Percentiles rank a stretch among this genome's conserved stretches.
phyloP scores from a whole-genome alignment of 92 coral and sea anemone species.

The Isaurus tuberculatus region DNA sequence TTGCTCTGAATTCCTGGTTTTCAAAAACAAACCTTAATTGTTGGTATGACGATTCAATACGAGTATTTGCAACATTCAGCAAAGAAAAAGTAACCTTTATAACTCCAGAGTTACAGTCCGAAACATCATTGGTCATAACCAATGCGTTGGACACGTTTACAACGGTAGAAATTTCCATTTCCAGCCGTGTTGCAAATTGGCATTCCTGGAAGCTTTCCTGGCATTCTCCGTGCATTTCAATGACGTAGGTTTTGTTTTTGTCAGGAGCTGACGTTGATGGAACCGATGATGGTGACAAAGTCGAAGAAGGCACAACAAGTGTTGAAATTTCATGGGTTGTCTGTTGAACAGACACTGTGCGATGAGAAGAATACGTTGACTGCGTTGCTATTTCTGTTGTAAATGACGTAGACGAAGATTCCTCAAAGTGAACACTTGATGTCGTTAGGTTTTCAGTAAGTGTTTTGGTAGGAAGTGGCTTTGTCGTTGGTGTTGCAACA shows the following conservation, averaged over 20 bases:
- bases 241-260: constrained; percentile 20
- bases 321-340: neutral
- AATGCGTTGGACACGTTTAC: neutral
- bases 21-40: constrained; percentile 11
- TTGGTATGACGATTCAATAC: neutral
- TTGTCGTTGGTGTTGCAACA: neutral
- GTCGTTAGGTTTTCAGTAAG: neutral
- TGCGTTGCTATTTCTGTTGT: no score
- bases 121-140: neutral
- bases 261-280: neutral
- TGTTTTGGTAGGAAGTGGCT: neutral
- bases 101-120: neutral
- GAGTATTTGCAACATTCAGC: neutral
- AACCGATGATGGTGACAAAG: constrained; percentile 2
- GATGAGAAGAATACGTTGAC: no score
- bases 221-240: constrained; percentile 33
- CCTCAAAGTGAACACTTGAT: neutral
- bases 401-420: neutral
- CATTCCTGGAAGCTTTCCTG: constrained; percentile 17
- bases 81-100: constrained; percentile 17
- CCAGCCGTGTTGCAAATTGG: constrained; percentile 22
- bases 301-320: neutral
- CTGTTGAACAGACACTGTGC: neutral
- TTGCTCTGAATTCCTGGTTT: constrained; percentile 1
- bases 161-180: neutral